phyloP scores from a whole-genome alignment of 2,113 vertebrate genomes.

The Malurus elegans region DNA sequence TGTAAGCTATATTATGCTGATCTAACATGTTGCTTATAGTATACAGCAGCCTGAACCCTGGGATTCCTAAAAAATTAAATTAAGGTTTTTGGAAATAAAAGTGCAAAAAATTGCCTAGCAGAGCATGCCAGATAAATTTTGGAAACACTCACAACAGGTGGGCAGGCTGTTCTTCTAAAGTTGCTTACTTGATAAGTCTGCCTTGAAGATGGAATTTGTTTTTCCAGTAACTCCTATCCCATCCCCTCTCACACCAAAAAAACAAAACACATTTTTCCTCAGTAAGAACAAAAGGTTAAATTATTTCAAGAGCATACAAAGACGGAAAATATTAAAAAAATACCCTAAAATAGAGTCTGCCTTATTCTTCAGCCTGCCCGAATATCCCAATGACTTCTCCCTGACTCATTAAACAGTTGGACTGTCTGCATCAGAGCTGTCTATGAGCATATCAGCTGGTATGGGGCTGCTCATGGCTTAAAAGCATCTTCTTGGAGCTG shows the following conservation, averaged over 20 bases:
- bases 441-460: background rate
- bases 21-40: background rate
- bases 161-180: background rate
- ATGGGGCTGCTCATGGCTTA: background rate
- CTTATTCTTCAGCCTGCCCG: background rate
- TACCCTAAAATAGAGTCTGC: background rate
- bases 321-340: background rate
- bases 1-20: background rate
- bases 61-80: background rate
- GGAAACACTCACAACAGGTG: conserved; percentile 16
- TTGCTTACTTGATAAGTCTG: conserved; percentile 16
- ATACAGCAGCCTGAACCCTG: background rate
- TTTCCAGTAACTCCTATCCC: conserved; percentile 54
- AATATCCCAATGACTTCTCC: background rate
- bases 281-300: conserved; percentile 53
- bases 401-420: background rate
- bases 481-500: background rate
- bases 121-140: conserved; percentile 20
- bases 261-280: conserved; percentile 13
- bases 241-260: background rate
- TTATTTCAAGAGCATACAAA: conserved; percentile 8
- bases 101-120: background rate
- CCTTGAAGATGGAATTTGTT: conserved; percentile 50
- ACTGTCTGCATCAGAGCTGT: background rate
- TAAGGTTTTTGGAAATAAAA: background rate